Evolutionary conservation across 2,888 invertebrate genomes (phyloP).

Genomic region (Drosophila falleni): DNA sequence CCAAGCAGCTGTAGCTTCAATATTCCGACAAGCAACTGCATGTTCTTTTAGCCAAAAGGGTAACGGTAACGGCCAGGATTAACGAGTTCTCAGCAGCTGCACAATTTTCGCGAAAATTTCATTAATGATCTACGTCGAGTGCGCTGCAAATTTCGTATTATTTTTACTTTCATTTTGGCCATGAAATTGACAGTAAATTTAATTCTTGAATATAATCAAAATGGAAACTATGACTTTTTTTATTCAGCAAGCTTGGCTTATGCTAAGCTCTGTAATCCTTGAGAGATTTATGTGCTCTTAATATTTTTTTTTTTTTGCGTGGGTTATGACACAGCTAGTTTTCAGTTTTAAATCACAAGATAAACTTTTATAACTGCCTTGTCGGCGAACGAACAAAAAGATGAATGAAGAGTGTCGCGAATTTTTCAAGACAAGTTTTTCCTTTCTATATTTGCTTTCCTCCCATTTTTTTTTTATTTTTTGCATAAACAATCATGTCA

Average conservation of each 20-base stretch:
- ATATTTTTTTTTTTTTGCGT: background rate
- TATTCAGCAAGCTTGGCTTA: constrained; percentile 25
- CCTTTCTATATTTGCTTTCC: constrained; percentile 27
- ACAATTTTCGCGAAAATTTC: constrained; percentile 46
- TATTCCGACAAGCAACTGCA: constrained; percentile 33
- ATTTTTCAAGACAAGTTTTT: constrained; percentile 44
- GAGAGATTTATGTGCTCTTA: constrained; percentile 32
- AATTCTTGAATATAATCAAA: constrained; percentile 24
- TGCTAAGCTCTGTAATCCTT: constrained; percentile 45
- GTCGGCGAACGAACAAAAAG: constrained; percentile 24
- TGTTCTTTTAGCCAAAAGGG: constrained; percentile 56
- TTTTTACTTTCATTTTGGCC: background rate
- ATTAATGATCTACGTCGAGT: constrained; percentile 64
- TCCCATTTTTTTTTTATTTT: constrained; percentile 28
- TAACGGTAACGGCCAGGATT: constrained; percentile 51
- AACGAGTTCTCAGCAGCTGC: constrained; percentile 55
- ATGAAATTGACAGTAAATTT: constrained; percentile 32
- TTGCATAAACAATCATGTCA: constrained; percentile 78
- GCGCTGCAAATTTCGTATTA: constrained; percentile 1
- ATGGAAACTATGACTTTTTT: constrained; percentile 9
- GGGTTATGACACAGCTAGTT: constrained; percentile 43
- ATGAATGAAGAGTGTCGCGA: constrained; percentile 59
- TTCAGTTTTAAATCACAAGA: constrained; percentile 42
- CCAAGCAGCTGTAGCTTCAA: constrained; percentile 73
- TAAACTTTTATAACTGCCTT: constrained; percentile 56